Base-by-base conservation (phyloP, 2,113 vertebrate species). In the Centropus unirufus region DNA sequence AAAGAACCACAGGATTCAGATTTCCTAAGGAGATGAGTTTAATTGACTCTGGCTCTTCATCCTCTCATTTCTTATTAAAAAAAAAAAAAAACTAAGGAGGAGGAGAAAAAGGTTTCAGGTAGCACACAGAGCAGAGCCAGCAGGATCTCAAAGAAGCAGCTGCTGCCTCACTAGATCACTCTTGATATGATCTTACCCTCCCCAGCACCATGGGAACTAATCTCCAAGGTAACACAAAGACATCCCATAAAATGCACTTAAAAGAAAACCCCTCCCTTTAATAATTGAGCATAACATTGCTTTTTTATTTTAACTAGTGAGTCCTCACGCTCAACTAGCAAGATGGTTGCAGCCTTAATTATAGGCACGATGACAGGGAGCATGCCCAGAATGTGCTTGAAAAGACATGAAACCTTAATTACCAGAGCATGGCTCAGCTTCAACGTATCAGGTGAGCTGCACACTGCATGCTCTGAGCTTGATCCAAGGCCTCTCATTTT, bases 171-270 rank as follows among this genome's bases (percentile, higher is more conserved):
- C 63, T 74, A 1, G 12, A 36, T 34, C 8, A 1, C 19, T 92
- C 55, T 30, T 59, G 47, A 67, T 83, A 42, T 7, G 42, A 92
- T 88, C 75, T 83, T 73, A 44, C 7, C 24, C 51, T 88, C 11
- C 51, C 15, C 59, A 76, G 70, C 36, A 90, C 63, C 75, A 77
- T 23, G 42, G 86, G 51, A 95, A 87, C 61, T 61, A 54, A 94
- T 76, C 76, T 94, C 81, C 93, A 68, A 84, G 58, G 81, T 30
- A 95, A 86, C 79, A 57, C 26, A 58, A 83, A 59, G 19, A 95
- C 32, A 80, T 62, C 42, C 39, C 34, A 67, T 61, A 86, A 81
- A 90, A 90, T 14, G n/a, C 29, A 51, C 44, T 78, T 62, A 6
- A 26, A 64, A 66, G 23, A 74, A 44, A 17, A 19, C 1, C 8